Evolutionary conservation across 2,113 vertebrate genomes (phyloP).

Genomic region (Thymallus thymallus): DNA sequence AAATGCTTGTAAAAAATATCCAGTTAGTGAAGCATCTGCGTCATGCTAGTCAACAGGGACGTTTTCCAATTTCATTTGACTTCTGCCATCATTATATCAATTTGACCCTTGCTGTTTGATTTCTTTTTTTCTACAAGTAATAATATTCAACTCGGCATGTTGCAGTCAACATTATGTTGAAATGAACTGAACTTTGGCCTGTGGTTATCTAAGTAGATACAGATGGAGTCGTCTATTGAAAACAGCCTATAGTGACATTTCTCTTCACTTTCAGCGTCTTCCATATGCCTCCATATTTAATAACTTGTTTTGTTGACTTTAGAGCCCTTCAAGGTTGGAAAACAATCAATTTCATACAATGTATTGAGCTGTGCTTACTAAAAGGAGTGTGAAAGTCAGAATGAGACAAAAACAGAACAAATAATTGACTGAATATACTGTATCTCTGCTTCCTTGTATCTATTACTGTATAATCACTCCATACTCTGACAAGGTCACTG

Average conservation of each 20-base stretch:
- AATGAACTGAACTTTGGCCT: not conserved
- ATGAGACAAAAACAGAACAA: not conserved
- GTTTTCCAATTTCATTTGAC: not conserved
- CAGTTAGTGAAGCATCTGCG: constrained; percentile 39
- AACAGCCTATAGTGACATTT: not conserved
- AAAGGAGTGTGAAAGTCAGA: constrained; percentile 7
- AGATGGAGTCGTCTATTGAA: not conserved
- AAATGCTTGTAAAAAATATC: no score
- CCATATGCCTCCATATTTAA: constrained; percentile 6
- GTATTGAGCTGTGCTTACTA: constrained; percentile 3
- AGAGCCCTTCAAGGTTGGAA: constrained; percentile 1
- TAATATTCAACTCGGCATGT: not conserved
- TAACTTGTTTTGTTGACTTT: not conserved
- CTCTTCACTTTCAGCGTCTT: not conserved
- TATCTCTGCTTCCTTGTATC: not conserved
- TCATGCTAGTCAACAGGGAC: constrained; percentile 33
- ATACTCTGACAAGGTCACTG: no score
- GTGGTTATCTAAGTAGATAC: not conserved
- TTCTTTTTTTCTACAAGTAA: no score
- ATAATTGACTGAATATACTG: not conserved
- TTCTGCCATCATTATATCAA: not conserved
- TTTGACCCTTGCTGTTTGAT: not conserved
- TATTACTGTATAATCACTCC: no score
- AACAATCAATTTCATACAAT: constrained; percentile 22
- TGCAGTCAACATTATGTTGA: not conserved